These are phyloP conservation scores for Drepanosiphum platanoidis DNA, from an alignment of 2,888 invertebrate species.

Conservation along the genomic window DNA sequence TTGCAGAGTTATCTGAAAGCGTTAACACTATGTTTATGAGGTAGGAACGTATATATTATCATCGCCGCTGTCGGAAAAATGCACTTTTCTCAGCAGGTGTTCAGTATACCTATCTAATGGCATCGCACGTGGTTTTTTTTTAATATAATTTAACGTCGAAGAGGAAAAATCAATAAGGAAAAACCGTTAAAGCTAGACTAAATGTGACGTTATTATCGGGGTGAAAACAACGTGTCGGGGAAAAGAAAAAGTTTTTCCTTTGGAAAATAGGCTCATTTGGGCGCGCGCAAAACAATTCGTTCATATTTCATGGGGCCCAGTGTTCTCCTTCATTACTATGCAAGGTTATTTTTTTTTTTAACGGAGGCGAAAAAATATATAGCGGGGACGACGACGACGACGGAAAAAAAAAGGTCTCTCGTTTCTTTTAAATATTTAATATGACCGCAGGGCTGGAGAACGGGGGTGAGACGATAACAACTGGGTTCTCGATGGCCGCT, in stretches of 20 bases:
- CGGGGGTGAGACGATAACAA: conserved; percentile 55
- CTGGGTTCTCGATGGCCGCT: conserved; percentile 62
- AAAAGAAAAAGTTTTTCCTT: conserved; percentile 49
- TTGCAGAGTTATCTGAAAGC: no score
- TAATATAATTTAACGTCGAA: neutral
- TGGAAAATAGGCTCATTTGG: conserved; percentile 51
- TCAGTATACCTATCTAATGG: neutral
- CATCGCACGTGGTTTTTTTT: conserved; percentile 21
- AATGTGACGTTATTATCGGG: conserved; percentile 6
- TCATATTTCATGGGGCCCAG: conserved; percentile 55
- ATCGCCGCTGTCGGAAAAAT: neutral
- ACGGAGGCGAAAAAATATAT: conserved; percentile 48
- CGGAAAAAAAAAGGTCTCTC: conserved; percentile 58
- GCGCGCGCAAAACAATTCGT: conserved; percentile 41
- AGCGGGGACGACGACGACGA: conserved; percentile 23
- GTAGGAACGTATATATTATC: no score
- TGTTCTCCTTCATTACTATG: conserved; percentile 60
- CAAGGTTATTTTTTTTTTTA: conserved; percentile 59
- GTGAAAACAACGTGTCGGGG: conserved; percentile 5
- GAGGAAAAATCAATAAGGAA: conserved; percentile 48
- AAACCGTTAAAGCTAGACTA: conserved; percentile 33
- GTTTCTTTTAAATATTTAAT: conserved; percentile 62
- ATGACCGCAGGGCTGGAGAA: conserved; percentile 47
- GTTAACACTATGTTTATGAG: no score
- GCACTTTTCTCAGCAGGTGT: conserved; percentile 46